These are phyloP conservation scores for Maniola hyperantus DNA, from an alignment of 2,888 invertebrate species.

Conservation along the genomic window DNA sequence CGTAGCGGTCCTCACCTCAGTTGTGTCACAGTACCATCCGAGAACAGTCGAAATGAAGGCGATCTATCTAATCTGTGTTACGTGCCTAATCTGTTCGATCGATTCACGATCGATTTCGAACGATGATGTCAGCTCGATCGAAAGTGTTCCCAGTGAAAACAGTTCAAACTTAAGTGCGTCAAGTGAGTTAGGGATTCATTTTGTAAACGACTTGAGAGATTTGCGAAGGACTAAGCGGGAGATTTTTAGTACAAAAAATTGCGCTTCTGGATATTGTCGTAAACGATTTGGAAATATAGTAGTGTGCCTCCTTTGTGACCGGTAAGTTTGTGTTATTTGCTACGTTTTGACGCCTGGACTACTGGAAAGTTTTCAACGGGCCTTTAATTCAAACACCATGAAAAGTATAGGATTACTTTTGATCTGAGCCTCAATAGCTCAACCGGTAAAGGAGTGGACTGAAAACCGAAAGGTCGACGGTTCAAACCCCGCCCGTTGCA, in stretches of 20 bases:
- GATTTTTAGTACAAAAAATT: background rate
- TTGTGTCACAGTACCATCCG: background rate
- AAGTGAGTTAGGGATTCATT: background rate
- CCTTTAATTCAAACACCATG: no score
- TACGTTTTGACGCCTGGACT: no score
- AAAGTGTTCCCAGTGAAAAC: constrained; percentile 2
- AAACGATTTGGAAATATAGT: background rate
- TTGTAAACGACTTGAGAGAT: background rate
- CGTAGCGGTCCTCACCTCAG: constrained; percentile 5
- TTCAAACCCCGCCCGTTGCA: no score
- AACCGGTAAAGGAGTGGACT: no score
- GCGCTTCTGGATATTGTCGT: background rate
- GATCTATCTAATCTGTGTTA: background rate
- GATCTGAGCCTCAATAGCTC: no score
- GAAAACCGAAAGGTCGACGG: no score
- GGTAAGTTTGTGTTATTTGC: background rate
- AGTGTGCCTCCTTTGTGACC: background rate
- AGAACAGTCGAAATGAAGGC: constrained; percentile 11
- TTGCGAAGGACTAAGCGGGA: background rate
- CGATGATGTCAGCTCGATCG: constrained; percentile 1
- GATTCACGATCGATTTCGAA: background rate
- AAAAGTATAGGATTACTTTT: no score
- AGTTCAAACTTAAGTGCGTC: background rate
- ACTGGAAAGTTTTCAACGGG: no score
- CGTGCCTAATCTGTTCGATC: constrained; percentile 6